Evolutionary conservation across 2,113 vertebrate genomes (phyloP), one percentile per base, ranked within the genome.

Genomic region (Rissa tridactyla): DNA sequence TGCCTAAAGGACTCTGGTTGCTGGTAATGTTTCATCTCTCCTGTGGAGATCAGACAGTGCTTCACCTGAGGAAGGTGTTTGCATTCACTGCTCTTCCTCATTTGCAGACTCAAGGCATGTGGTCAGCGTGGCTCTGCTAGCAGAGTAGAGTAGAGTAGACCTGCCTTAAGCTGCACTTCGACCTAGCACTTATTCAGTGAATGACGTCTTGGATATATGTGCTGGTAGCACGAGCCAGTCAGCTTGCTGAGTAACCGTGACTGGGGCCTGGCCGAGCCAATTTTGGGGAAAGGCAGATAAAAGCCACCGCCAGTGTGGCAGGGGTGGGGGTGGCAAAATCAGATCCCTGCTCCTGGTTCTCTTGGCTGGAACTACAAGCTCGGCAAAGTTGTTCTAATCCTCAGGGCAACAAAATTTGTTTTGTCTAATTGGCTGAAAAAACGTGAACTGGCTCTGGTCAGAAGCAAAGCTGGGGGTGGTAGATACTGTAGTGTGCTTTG

Each of bases 191-290:
- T 54, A 9, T 71, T 62, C 47, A 19, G 38, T 58, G 20, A 73
- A 15, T 57, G 60, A 21, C 0, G 0, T 30, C 49, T 34, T 77
- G 60, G 36, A 46, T 66, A 23, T 8, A 81, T 0, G 0, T 57
- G 49, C 36, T 52, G 21, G 58, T 55, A 69, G 23, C 49, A 72
- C 0, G 2, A 52, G 30, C n/a, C 10, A 10, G 36, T 22, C 21
- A 42, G 4, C 27, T 61, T 71, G 14, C 57, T 71, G 27, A 82
- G 46, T 22, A 82, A 32, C 16, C 1, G 4, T 16, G 26, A 32
- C 32, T 18, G 10, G 51, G 60, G n/a, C 22, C 46, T 32, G 16
- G 7, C 23, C 0, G 1, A 71, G 19, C 8, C 36, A n/a, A 16
- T 29, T 75, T 69, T 38, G 49, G 42, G 10, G 22, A 57, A 69